Conservation (phyloP, 2,113 vertebrate species). For the Dolichallabes microphthalmus region DNA sequence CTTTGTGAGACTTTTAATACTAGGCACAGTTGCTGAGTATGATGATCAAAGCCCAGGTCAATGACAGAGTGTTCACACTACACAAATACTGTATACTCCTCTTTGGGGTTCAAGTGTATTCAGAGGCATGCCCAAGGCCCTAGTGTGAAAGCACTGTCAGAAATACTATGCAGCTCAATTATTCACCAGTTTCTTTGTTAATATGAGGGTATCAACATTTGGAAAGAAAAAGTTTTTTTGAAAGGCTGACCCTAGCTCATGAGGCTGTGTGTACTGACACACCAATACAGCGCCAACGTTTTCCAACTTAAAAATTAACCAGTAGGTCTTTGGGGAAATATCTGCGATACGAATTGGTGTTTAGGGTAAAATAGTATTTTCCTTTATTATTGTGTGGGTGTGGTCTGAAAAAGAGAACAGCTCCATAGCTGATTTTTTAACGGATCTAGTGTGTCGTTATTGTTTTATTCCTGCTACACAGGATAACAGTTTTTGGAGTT, state of each 20-base stretch:
- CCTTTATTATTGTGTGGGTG: not conserved
- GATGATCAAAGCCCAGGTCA: too few species aligned
- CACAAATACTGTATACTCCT: too few species aligned
- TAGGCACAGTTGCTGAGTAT: too few species aligned
- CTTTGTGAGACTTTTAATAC: too few species aligned
- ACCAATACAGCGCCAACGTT: not conserved
- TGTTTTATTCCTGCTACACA: slow-evolving; percentile 13
- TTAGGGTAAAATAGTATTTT: slow-evolving; percentile 1
- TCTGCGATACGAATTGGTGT: not conserved
- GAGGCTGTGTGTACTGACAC: not conserved
- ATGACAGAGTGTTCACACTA: too few species aligned
- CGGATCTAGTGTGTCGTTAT: not conserved
- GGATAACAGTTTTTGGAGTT: slow-evolving; percentile 17
- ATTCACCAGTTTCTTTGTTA: not conserved
- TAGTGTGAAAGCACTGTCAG: too few species aligned
- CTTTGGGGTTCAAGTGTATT: too few species aligned
- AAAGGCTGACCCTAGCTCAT: not conserved
- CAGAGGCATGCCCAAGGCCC: too few species aligned
- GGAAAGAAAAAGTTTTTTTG: not conserved
- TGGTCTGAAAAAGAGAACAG: not conserved
- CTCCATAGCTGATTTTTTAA: not conserved
- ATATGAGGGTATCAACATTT: not conserved
- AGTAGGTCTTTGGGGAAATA: not conserved
- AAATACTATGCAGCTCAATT: not conserved
- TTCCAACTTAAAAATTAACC: not conserved